phyloP scores from a whole-genome alignment of 2,113 vertebrate genomes.

The Solea solea region DNA sequence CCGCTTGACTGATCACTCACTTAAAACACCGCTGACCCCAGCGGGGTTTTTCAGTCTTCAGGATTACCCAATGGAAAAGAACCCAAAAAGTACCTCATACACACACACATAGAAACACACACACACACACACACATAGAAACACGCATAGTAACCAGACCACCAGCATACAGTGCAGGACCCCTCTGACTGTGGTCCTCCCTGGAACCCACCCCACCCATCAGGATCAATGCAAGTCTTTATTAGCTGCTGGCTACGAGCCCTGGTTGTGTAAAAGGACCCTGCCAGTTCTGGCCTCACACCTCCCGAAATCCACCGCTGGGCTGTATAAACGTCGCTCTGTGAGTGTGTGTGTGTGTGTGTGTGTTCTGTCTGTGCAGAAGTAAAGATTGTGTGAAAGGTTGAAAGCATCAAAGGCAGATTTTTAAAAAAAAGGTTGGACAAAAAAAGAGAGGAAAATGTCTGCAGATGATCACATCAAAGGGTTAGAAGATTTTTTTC shows the following conservation, averaged over 20 bases:
- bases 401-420: background rate
- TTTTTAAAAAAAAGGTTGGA: background rate
- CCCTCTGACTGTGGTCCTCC: slow-evolving; percentile 64
- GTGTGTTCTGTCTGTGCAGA: background rate
- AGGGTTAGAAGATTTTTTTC: background rate
- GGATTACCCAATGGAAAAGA: slow-evolving; percentile 37
- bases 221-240: slow-evolving; percentile 76
- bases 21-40: slow-evolving; percentile 48
- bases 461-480: background rate
- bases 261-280: slow-evolving; percentile 70
- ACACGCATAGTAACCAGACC: slow-evolving; percentile 55
- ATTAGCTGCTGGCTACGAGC: slow-evolving; percentile 66
- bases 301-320: slow-evolving; percentile 58
- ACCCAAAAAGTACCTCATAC: slow-evolving; percentile 40
- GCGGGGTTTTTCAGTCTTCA: slow-evolving; percentile 44
- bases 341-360: slow-evolving; percentile 27
- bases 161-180: slow-evolving; percentile 58
- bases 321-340: slow-evolving; percentile 60
- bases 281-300: slow-evolving; percentile 70
- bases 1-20: slow-evolving; percentile 63
- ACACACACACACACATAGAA: slow-evolving; percentile 21
- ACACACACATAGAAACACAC: slow-evolving; percentile 24
- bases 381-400: slow-evolving; percentile 20
- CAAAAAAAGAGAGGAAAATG: background rate
- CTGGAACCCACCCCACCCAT: slow-evolving; percentile 68